Evolutionary conservation across 2,888 invertebrate genomes (phyloP), one percentile per base, ranked within the genome.

Genomic region (Dolichomitus sp.): DNA sequence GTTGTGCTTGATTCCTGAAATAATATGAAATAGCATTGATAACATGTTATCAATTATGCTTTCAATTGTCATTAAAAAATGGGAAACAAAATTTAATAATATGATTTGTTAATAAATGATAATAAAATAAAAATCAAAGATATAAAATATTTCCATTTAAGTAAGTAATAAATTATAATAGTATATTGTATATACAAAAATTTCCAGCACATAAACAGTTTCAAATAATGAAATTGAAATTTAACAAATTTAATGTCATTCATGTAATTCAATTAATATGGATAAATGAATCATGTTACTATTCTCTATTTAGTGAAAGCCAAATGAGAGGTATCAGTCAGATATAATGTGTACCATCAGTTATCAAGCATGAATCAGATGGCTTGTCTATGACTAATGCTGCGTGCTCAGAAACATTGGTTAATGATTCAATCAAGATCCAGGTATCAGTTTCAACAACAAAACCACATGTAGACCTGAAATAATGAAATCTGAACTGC

Each of bases 281-380:
- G 0, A 14, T 27, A 54, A 27, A 54, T 27, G 12, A 27, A 14
- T 27, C 1, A 23, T n/a, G 4, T 27, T 54, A 12, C 27, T 3
- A 27, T 54, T 27, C 27, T 54, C 27, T 12, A 11, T 54, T 12
- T 12, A 27, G 54, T 54, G 27, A 54, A 52, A 52, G 52, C 23
- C 50, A 42, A 48, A 30, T 7, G 11, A 37, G 19, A 66, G 33
- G 40, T 48, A 30, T 27, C 1, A 11, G 14, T 12, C 48, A 65
- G 30, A 19, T 23, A 7, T 52, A 50, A 33, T 48, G 23, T 17
- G 23, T 66, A 40, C 19, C 23, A 45, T 33, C 6, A 30, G 19
- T 52, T 61, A 68, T 72, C 74, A 33, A 52, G 14, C 19, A 68
- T 74, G 80, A 80, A 69, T 74, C 80, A 69, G 30, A 61, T n/a